Evolutionary conservation across 2,888 invertebrate species (phyloP), one percentile per base, ranked within the genome.

Genomic region (Lamproptera curius): DNA sequence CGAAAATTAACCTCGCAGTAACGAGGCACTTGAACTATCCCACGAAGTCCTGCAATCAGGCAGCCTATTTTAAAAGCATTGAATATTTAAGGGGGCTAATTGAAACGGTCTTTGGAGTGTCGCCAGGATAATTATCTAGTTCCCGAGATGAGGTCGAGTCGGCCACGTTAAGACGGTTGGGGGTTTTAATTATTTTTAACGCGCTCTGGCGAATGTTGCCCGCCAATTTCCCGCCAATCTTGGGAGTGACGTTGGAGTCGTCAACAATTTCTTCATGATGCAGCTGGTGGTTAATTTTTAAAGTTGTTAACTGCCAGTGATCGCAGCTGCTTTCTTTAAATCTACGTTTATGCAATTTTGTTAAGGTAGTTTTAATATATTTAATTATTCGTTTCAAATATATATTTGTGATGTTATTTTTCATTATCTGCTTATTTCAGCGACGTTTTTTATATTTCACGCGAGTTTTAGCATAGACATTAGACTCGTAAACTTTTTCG

Each of bases 1-100:
- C 76, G 78, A 82, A 84, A 80, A 81, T 86, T 86, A 85, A 83
- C 82, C 80, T 70, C 70, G 63, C 66, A 68, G 73, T 82, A 84
- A 82, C 81, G 79, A 80, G 82, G 77, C 80, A 83, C 80, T 68
- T 67, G 73, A 83, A 84, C 83, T 83, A 83, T 74, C 70, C 65
- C 65, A 65, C 62, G 59, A 57, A 63, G 67, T 58, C 74, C 70
- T 67, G 71, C 72, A 73, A 77, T 76, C 74, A 74, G 67, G 79
- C 66, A 80, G 85, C 86, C 86, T 87, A 87, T 87, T 87, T 81
- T 81, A 81, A 85, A 83, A 82, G 83, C 86, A 86, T 86, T 87
- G 86, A 87, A 87, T 87, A 87, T 87, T 87, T 84, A 86, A 86
- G 83, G 82, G 80, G 77, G 76, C 85, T 86, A 87, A 87, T 87